Base-by-base conservation (phyloP, 1,140 invertebrate species). In the Branchinecta lindahli region DNA sequence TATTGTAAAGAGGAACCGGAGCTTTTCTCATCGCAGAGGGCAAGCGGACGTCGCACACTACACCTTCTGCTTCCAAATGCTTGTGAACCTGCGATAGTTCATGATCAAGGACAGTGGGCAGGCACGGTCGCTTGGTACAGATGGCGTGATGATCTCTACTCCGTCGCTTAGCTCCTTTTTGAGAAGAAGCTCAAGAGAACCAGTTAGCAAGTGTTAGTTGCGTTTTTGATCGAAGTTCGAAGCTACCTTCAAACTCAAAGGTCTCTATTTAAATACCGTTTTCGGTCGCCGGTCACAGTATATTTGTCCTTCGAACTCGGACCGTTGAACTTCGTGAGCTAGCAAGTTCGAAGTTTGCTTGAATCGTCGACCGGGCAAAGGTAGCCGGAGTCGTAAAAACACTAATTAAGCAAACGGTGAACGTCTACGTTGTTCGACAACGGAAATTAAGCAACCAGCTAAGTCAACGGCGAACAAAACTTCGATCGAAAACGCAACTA, bases 1-100 rank as follows among this genome's bases (percentile, higher is more conserved):
- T 80, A 73, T 83, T 84, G 77, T 85, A 85, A 7, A 85, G 71
- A 9, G 83, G 84, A 18, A 74, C 79, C 0, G 84, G 83, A 2
- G 83, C 77, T 0, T 84, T 74, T 69, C 84, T 75, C 70, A 85
- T 81, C 4, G 84, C 82, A 70, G 78, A 77, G 0, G 83, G 83
- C 44, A 78, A 76, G 46, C 84, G 74, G 47, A 82, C 78, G 73
- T 85, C 84, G 75, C 83, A 81, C 83, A n/a, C n/a, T 67, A 84
- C 78, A 66, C 84, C 84, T 68, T 81, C 70, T 72, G 80, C 79
- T 68, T 78, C 72, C 7, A 85, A 74, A 72, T 83, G 78, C 46
- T 78, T 69, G 72, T 83, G 81, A 8, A 85, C 76, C 10, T 77
- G 68, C 10, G 74, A 71, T 0, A 84, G 75, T 8, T 77, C 75